Percentiles rank a stretch among this genome's conserved stretches.
Conservation (phyloP, 2,797 vertebrate species). For the Oryzias dopingdopingensis region DNA sequence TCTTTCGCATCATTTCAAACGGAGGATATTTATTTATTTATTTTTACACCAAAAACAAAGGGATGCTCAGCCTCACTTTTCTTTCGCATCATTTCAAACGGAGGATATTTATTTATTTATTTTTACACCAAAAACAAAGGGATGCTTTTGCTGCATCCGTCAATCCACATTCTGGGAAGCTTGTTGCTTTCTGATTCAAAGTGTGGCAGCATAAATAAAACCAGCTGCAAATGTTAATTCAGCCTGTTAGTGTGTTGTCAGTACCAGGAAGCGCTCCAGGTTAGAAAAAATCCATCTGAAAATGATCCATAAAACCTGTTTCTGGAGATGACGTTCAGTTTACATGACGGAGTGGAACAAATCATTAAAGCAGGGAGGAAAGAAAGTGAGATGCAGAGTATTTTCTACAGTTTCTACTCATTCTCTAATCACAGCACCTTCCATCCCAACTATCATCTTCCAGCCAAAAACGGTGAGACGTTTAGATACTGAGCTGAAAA, state of each 20-base stretch:
- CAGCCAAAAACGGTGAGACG: slow-evolving; percentile 23
- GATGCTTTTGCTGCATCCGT: slow-evolving; percentile 14
- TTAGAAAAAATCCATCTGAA: slow-evolving; percentile 28
- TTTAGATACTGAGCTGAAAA: slow-evolving; percentile 32
- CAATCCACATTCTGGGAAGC: slow-evolving; percentile 21
- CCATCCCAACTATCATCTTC: slow-evolving; percentile 39
- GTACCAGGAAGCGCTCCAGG: slow-evolving; percentile 43
- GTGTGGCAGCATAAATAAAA: slow-evolving; percentile 40
- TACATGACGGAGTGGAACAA: slow-evolving; percentile 18
- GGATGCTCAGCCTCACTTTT: not conserved
- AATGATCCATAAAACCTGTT: too few species aligned
- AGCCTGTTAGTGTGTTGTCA: slow-evolving; percentile 66
- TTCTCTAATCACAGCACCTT: slow-evolving; percentile 50
- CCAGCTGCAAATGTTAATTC: slow-evolving; percentile 61
- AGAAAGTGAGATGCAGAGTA: slow-evolving; percentile 12
- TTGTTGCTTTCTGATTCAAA: slow-evolving; percentile 61
- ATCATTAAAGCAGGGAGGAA: slow-evolving; percentile 23
- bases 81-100: not conserved
- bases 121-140: too few species aligned
- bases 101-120: too few species aligned
- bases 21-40: too few species aligned
- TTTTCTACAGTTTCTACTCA: slow-evolving; percentile 28
- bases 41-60: too few species aligned
- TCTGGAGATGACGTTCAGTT: slow-evolving; percentile 13
- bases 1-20: not conserved